A percentile compares a stretch with the other conserved stretches of the same genome.
Conservation (phyloP, 37 sponge, comb jelly and placozoan species). For the Agelas oroides region DNA sequence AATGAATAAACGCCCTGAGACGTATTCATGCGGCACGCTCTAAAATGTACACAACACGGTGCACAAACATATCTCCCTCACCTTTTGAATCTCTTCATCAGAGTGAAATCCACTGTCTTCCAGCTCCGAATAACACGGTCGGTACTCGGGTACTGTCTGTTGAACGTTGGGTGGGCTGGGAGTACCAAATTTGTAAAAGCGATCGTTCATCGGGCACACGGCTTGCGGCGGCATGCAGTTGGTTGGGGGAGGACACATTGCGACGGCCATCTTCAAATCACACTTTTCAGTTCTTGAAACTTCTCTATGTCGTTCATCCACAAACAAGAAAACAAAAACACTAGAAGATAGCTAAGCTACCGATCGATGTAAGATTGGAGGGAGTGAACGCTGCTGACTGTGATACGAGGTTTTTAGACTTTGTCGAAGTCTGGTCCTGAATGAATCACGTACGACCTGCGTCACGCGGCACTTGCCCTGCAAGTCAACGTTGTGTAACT, state of each 20-base stretch:
- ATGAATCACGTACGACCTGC: too few relatives aligned
- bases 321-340: neutral
- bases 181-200: conserved; percentile 66
- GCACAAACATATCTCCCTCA: neutral
- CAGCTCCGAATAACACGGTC: conserved; percentile 42
- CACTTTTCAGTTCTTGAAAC: neutral
- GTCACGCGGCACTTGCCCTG: too few relatives aligned
- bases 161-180: conserved; percentile 60
- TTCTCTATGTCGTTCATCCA: neutral
- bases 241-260: conserved; percentile 31
- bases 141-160: conserved; percentile 17
- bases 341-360: neutral
- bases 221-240: neutral
- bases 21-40: too few relatives aligned
- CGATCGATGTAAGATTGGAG: conserved; percentile 16
- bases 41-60: too few relatives aligned
- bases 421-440: too few relatives aligned
- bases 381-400: conserved; percentile 1
- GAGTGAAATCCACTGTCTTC: conserved; percentile 75
- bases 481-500: too few relatives aligned
- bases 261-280: conserved; percentile 12
- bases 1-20: too few relatives aligned
- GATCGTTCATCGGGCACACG: conserved; percentile 9
- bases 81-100: conserved; percentile 79
- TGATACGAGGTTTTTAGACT: too few relatives aligned